Base-by-base conservation (phyloP, 2,797 vertebrate species). In the Hypotaenidia okinawae region DNA sequence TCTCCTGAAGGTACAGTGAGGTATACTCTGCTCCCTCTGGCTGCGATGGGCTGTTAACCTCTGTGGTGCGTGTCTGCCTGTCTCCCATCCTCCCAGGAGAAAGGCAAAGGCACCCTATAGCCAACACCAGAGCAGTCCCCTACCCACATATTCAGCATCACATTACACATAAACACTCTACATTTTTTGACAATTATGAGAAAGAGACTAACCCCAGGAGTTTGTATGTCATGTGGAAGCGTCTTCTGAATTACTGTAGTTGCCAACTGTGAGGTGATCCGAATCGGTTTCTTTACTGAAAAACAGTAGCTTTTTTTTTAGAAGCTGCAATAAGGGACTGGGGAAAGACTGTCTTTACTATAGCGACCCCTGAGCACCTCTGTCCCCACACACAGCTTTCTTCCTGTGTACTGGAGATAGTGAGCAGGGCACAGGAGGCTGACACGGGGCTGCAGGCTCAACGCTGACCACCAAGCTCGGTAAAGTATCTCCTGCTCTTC, bases 201-300 rank as follows among this genome's bases (percentile, higher is more conserved):
- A 95, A 96, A 94, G 84, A 90, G 94, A 97, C 97, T 97, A 97
- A 98, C 97, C 97, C 97, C 90, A 90, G 94, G n/a, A 91, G 96
- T 93, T 93, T 93, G 94, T 94, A 68, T 96, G 95, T 97, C 96
- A 97, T 96, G 96, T 96, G 96, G 97, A 96, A 96, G 97, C 94
- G 76, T 97, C 97, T 97, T 98, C 97, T 1, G 97, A 97, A 90
- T 96, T 96, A 97, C 94, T 97, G 97, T 96, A 95, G 97, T 95
- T 96, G 97, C 96, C 97, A 97, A 95, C 92, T 83, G 97, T 95
- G 91, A 97, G 96, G 67, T 90, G 95, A 64, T 97, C 97, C 93
- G 95, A 96, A 96, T 97, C 95, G 81, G 89, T 95, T 82, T 97
- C 96, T 43, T 96, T 95, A 97, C 97, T 97, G 97, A 95, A 96